Conservation (phyloP, 2,797 vertebrate species). For the Podarcis lilfordi region DNA sequence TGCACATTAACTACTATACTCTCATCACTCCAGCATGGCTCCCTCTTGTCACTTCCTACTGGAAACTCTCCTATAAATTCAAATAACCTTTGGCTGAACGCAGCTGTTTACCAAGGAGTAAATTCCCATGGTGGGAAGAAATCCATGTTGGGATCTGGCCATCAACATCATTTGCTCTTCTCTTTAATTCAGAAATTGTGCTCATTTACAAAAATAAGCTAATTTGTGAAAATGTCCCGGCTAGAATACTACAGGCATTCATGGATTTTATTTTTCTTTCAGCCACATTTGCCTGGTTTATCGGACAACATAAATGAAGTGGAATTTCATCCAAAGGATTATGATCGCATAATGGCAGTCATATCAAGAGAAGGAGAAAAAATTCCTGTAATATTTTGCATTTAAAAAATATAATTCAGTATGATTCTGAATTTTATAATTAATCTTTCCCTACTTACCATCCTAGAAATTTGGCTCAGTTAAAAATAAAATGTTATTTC, state of each 20-base stretch:
- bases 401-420: constrained; percentile 11
- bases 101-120: background rate
- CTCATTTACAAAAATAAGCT: background rate
- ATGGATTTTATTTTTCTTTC: constrained; percentile 54
- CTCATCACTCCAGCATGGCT: background rate
- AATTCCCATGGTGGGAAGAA: background rate
- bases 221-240: background rate
- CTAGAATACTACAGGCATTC: constrained; percentile 1
- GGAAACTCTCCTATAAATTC: background rate
- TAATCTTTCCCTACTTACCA: background rate
- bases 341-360: constrained; percentile 82
- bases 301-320: constrained; percentile 87
- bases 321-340: constrained; percentile 82
- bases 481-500: background rate
- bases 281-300: constrained; percentile 84
- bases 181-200: background rate
- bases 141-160: background rate
- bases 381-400: constrained; percentile 75
- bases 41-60: background rate
- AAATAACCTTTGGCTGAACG: background rate
- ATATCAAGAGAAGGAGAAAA: constrained; percentile 87
- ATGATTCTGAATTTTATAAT: background rate
- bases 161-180: background rate
- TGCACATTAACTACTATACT: background rate
- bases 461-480: background rate